Evolutionary conservation across 2,797 vertebrate species (phyloP), one percentile per base, ranked within the genome.

Genomic region (Myioborus melanocephalus): DNA sequence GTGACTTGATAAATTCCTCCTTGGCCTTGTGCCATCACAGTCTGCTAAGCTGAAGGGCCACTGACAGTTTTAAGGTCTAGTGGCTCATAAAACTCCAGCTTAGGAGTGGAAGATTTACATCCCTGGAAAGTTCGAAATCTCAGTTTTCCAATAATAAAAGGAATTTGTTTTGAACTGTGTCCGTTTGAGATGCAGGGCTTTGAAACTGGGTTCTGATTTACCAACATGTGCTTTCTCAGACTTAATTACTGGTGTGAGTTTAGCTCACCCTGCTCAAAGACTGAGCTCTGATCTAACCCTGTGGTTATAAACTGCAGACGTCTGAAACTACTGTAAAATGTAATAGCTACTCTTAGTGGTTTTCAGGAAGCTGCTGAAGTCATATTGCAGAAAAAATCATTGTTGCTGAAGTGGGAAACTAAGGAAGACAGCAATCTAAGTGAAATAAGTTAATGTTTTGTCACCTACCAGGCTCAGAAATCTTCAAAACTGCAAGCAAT

Each of bases 41-140:
- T 13, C 47, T 83, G 83, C 80, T 93, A 37, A 86, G 79, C 77
- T 82, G 80, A 96, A 91, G 49, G 63, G 11, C 63, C 87, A 89
- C 20, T 81, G 89, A 77, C 79, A 53, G 75, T n/a, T 92, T 94
- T 88, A 89, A 91, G 55, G 60, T 81, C 71, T 41, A 47, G 49
- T 43, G 77, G 55, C 64, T 78, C 55, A 35, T 83, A 95, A 95
- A 93, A 43, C 35, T 78, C 26, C 34, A 63, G n/a, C 64, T 92
- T 81, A 66, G 61, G 60, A 83, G 82, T 12, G 41, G 52, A 15
- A 72, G 68, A 92, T 93, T 89, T 91, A 83, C 43, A 50, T 34
- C 59, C 57, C 46, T 32, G 28, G 52, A 90, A 91, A 88, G 63
- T 73, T 47, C 22, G 3, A 92, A 82, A 70, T 57, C 83, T 75